These are phyloP conservation scores for Coelopa frigida DNA, from an alignment of 1,140 invertebrate genomes.

Conservation along the genomic window DNA sequence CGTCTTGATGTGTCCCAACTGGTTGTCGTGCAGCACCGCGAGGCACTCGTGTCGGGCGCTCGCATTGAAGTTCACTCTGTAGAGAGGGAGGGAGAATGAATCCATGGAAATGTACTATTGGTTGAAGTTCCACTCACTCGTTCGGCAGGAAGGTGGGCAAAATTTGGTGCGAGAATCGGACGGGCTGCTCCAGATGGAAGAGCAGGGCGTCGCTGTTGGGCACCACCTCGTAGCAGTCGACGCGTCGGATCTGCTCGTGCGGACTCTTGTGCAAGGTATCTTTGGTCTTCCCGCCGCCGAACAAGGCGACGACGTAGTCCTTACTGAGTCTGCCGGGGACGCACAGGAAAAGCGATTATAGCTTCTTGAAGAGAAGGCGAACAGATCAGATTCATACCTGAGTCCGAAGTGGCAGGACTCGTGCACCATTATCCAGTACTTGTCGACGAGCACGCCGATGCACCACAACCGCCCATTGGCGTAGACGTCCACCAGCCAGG, in stretches of 20 bases:
- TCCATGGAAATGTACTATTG: neutral
- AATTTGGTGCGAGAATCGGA: conserved; percentile 54
- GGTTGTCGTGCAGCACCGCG: conserved; percentile 34
- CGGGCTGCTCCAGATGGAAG: conserved; percentile 51
- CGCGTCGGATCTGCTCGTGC: conserved; percentile 57
- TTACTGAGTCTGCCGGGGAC: conserved; percentile 47
- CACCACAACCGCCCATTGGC: conserved; percentile 59
- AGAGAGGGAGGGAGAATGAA: neutral
- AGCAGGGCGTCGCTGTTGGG: conserved; percentile 49
- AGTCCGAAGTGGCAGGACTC: conserved; percentile 49
- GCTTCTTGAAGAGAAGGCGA: neutral
- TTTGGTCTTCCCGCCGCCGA: conserved; percentile 52
- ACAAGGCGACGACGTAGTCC: conserved; percentile 55
- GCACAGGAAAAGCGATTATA: no score
- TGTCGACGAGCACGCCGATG: conserved; percentile 56
- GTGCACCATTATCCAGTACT: conserved; percentile 56
- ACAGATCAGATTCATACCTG: conserved; percentile 43
- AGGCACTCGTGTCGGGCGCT: conserved; percentile 24
- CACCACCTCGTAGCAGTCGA: conserved; percentile 50
- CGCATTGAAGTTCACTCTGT: conserved; percentile 10
- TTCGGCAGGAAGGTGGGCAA: conserved; percentile 50
- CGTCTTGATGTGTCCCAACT: conserved; percentile 29
- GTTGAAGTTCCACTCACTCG: conserved; percentile 16
- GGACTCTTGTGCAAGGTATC: conserved; percentile 53
- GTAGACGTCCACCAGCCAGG: conserved; percentile 64